Conservation (phyloP, 2,888 invertebrate species). For the Germaria angustata region DNA sequence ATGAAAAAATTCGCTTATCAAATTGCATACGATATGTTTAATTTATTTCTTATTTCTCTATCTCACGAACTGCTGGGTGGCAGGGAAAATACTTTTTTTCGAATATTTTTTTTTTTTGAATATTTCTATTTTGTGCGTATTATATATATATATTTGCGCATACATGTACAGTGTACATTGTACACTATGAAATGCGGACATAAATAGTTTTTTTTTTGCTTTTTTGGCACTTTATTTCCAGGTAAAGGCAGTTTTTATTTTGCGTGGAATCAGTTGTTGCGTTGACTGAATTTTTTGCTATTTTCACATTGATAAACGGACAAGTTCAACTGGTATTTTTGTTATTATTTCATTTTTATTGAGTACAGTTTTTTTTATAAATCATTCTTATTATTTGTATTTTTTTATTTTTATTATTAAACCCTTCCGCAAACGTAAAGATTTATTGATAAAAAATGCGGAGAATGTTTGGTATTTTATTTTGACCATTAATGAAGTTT, state of each 20-base stretch:
- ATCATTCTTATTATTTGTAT: not conserved
- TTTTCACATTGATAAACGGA: slow-evolving; percentile 53
- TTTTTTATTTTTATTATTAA: not conserved
- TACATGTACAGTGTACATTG: slow-evolving; percentile 8
- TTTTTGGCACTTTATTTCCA: slow-evolving; percentile 45
- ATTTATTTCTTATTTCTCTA: no score
- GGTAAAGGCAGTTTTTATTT: slow-evolving; percentile 53
- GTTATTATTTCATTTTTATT: slow-evolving; percentile 3
- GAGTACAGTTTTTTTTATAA: not conserved
- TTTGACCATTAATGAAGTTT: no score
- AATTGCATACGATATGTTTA: no score
- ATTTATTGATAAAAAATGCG: no score
- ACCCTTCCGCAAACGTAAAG: not conserved
- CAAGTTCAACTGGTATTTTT: slow-evolving; percentile 62
- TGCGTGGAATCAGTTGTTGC: slow-evolving; percentile 16
- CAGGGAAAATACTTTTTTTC: not conserved
- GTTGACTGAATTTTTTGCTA: slow-evolving; percentile 21
- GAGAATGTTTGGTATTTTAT: no score
- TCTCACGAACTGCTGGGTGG: slow-evolving; percentile 1
- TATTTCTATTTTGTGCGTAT: slow-evolving; percentile 14
- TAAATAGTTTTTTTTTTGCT: slow-evolving; percentile 29
- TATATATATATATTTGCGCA: not conserved
- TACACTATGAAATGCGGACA: slow-evolving; percentile 28
- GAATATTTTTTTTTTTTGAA: no score
- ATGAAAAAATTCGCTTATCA: no score